Base-by-base conservation (phyloP, 2,113 vertebrate genomes). In the Corythoichthys haematopterus region DNA sequence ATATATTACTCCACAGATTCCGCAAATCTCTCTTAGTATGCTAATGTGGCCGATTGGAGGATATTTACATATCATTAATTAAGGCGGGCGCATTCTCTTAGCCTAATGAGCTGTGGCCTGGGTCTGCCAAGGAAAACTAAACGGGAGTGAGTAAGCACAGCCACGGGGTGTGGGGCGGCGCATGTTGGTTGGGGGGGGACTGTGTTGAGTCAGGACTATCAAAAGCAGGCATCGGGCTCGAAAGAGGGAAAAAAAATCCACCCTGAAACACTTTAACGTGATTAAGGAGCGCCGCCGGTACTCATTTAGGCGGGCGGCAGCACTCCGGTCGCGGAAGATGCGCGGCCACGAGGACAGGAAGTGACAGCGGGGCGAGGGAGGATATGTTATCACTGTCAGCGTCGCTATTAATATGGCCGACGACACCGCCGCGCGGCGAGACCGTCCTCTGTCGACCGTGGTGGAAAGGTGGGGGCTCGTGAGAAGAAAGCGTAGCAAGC, bases 11-110 rank as follows among this genome's bases (percentile, higher is more conserved):
- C 95, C 94, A 91, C 94, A 98, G 95, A 98, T 99, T 97, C 95
- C 84, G 92, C 96, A 98, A 97, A 98, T 98, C 96, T 98, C 95
- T 97, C 95, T 99, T 98, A 97, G 97, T 98, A 99, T 98, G 96
- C 94, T 98, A 98, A 98, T 98, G 93, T 74, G 79, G 93, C 94
- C 94, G 96, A 98, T 96, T 97, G 94, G 96, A 98, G 95, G 96
- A 98, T 98, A 98, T 98, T 99, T 98, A 98, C 96, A 99, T 98
- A 96, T 97, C 94, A 99, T 99, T 99, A 99, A 98, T 98, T 98
- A 96, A 98, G 95, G 94, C 90, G 83, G 91, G 94, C 93, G 94
- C 95, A 98, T 98, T 98, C 95, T 98, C 95, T 95, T 93, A 94
- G 92, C 94, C 95, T 96, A 98, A 99, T 95, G 95, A 99, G 95